A percentile compares a stretch with the other conserved stretches of the same genome.
Conservation (phyloP, 2,113 vertebrate genomes). For the Muntiacus muntjak region DNA sequence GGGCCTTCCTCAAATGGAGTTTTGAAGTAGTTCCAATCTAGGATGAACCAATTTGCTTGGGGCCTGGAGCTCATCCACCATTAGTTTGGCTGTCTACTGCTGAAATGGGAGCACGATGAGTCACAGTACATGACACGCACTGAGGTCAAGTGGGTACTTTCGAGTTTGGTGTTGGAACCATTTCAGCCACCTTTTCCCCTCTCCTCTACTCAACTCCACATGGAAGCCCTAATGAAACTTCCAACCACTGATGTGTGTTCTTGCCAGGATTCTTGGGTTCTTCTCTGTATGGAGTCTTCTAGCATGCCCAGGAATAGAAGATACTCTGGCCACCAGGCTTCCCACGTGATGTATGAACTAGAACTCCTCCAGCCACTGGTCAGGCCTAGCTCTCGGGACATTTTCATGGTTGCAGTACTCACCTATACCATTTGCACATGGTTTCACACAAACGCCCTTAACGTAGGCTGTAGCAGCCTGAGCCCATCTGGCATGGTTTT, state of each 20-base stretch:
- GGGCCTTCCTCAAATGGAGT: no score
- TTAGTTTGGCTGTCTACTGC: neutral
- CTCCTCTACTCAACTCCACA: neutral
- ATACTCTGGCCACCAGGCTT: neutral
- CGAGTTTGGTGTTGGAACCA: neutral
- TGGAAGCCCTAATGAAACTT: neutral
- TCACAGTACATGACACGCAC: accelerated
- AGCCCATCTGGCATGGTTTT: neutral
- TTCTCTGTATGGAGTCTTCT: neutral
- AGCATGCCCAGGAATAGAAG: neutral
- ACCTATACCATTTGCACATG: neutral
- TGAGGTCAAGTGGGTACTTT: neutral
- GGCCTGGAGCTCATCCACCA: neutral
- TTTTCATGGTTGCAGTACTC: accelerated
- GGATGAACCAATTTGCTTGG: no score
- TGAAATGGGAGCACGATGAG: neutral
- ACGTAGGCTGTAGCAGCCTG: accelerated
- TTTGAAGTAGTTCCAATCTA: no score
- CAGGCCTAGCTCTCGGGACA: neutral
- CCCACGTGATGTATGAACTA: neutral
- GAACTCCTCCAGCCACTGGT: neutral
- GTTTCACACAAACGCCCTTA: accelerated
- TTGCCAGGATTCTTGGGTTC: neutral
- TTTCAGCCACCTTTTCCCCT: neutral
- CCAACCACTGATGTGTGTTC: neutral